A percentile compares a stretch with the other conserved stretches of the same genome.
These are phyloP conservation scores for Anadara kagoshimensis DNA, from an alignment of 1,140 invertebrate species.

Conservation along the genomic window DNA sequence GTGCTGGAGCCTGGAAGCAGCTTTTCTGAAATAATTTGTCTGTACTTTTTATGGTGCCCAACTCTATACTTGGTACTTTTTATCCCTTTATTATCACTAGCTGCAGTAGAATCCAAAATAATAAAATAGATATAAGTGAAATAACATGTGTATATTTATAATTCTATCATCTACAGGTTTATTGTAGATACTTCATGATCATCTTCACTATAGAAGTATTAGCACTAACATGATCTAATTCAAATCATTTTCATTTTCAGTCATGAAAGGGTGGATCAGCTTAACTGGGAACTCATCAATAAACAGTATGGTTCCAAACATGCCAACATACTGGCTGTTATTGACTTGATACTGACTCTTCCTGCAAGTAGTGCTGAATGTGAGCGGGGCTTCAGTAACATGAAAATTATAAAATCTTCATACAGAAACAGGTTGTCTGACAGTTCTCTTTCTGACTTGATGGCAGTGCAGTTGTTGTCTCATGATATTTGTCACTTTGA, in stretches of 20 bases:
- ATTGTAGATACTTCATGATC: too few species aligned
- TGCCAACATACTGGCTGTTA: constrained; percentile 20
- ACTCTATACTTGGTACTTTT: too few species aligned
- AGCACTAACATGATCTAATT: too few species aligned
- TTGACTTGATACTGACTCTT: constrained; percentile 10
- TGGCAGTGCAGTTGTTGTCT: constrained; percentile 6
- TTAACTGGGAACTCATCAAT: constrained; percentile 19
- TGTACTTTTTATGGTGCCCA: too few species aligned
- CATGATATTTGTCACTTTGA: constrained; percentile 5
- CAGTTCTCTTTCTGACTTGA: not conserved
- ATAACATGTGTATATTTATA: too few species aligned
- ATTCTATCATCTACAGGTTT: too few species aligned
- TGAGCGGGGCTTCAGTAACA: constrained; percentile 13
- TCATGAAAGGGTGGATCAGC: constrained; percentile 13
- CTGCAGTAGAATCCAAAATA: too few species aligned
- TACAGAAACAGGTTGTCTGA: constrained; percentile 1
- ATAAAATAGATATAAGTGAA: too few species aligned
- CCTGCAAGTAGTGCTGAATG: constrained; percentile 9
- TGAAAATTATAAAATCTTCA: constrained; percentile 24
- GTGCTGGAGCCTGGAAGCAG: too few species aligned
- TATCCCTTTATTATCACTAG: too few species aligned
- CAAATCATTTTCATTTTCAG: constrained; percentile 10
- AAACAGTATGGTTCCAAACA: not conserved
- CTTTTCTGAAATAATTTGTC: too few species aligned
- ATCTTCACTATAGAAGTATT: too few species aligned